These are phyloP conservation scores for Aegithalos caudatus DNA, from an alignment of 2,113 vertebrate species.

Conservation along the genomic window DNA sequence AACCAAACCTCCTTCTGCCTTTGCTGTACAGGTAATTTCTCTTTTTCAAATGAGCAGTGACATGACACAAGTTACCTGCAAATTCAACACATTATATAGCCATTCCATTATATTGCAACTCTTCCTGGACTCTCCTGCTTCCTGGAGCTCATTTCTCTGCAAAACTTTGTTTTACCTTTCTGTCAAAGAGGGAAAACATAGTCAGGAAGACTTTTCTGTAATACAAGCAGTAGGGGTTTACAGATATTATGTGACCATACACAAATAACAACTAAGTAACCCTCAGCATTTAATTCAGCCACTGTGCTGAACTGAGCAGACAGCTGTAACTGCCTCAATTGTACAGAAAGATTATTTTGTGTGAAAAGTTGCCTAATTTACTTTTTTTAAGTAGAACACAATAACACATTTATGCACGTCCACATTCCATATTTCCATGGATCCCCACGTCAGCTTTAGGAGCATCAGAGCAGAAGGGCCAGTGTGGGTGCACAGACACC, in stretches of 20 bases:
- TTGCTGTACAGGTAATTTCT: neutral
- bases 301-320: neutral
- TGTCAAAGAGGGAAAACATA: neutral
- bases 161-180: neutral
- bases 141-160: neutral
- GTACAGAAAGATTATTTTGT: neutral
- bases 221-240: neutral
- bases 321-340: neutral
- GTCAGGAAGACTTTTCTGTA: neutral
- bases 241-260: neutral
- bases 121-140: neutral
- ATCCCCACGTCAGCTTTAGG: neutral
- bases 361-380: neutral
- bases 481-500: neutral
- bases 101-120: no score
- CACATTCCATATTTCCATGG: accelerated
- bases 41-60: neutral
- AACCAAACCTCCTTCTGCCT: neutral
- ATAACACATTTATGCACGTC: neutral
- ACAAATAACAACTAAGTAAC: neutral
- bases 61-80: neutral
- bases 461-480: neutral
- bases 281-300: neutral
- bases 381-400: neutral
- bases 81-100: neutral